Percentiles rank a stretch among this genome's conserved stretches.
Conservation (phyloP, 2,113 vertebrate genomes). For the Ameiurus melas region DNA sequence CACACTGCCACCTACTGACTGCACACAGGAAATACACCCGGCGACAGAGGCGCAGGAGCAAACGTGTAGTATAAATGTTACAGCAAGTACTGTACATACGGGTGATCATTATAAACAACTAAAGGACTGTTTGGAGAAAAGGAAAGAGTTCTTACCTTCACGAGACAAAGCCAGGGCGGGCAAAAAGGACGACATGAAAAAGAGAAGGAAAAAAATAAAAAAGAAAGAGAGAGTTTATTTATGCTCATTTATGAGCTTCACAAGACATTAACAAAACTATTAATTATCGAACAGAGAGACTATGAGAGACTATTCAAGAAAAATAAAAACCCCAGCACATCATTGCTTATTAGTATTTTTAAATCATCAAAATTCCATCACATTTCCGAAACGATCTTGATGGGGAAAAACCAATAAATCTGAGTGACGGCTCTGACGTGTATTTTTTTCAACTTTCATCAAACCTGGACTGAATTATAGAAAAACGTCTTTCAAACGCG, state of each 20-base stretch:
- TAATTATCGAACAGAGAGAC: neutral
- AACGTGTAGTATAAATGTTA: neutral
- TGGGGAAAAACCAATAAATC: neutral
- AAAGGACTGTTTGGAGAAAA: neutral
- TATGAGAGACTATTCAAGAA: neutral
- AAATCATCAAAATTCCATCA: neutral
- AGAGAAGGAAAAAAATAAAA: neutral
- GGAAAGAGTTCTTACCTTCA: constrained; percentile 65
- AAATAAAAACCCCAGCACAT: neutral
- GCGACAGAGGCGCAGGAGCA: neutral
- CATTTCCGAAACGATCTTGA: neutral
- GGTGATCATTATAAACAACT: neutral
- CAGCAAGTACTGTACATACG: neutral
- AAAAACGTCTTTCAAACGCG: neutral
- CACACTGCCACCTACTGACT: constrained; percentile 72
- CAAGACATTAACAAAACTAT: neutral
- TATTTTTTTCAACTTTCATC: neutral
- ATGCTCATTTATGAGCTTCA: neutral
- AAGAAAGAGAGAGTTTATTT: neutral
- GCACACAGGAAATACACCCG: neutral
- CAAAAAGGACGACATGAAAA: constrained; percentile 40
- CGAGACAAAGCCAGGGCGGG: neutral
- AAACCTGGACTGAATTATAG: neutral
- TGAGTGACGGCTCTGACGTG: too few relatives aligned
- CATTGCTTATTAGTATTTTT: neutral